Base-by-base conservation (phyloP, 2,797 vertebrate genomes). In the Brotula barbata region DNA sequence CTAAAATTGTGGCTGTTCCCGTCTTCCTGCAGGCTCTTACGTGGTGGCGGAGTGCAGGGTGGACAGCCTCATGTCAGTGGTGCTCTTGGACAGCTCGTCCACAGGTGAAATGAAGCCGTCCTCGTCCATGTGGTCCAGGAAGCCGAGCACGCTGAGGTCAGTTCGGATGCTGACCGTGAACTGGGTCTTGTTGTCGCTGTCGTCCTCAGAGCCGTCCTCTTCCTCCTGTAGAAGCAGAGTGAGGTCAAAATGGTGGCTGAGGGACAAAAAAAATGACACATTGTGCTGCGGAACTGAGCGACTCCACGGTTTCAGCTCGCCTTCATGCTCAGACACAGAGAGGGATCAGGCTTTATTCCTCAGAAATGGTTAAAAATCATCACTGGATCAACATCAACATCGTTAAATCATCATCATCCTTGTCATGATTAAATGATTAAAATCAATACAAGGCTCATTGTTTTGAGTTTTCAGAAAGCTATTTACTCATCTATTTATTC, bases 101-200 rank as follows among this genome's bases (percentile, higher is more conserved):
- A 96, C 92, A 0, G 97, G 96, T 0, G 97, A 98, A 70, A 98
- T 93, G 80, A 99, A 99, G 5, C 94, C 94, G 0, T 98, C 95
- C 43, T 96, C 95, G n/a, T 98, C 95, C 20, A 94, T 81, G 45
- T 95, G 94, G 68, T 97, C 94, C 81, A 96, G 89, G 78, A 97
- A 93, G 75, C 92, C 90, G 25, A 92, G 85, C 72, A 94, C 81
- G 5, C 81, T 92, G 75, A 95, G 83, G 51, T 95, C 95, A 0
- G 93, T 89, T 59, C 90, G 93, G 50, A 92, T 81, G 0, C 91
- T 92, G 71, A 94, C 87, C 0, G 80, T 85, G 71, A 95, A 85
- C 83, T 93, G 92, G 0, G 90, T 91, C 83, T 92, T 95, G 3
- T 75, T 68, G 6, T 78, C 93, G 15, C 65, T 82, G 2, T 99